Conservation (phyloP, 2,888 invertebrate species). For the Philaethria dido region DNA sequence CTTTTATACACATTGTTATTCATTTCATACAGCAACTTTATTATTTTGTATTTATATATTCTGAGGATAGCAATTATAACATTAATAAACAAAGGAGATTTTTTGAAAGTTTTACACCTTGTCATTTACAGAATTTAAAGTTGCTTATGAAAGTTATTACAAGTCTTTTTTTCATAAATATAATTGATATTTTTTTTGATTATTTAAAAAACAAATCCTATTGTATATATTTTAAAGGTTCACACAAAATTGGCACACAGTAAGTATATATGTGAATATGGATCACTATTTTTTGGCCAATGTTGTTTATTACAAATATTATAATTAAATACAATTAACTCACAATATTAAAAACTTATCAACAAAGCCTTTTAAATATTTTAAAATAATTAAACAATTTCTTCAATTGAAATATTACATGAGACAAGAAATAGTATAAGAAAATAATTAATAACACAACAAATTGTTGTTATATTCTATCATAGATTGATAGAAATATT, state of each 20-base stretch:
- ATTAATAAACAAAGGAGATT: neutral
- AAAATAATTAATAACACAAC: conserved; percentile 1
- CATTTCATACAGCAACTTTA: neutral
- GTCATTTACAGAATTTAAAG: neutral
- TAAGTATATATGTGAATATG: conserved; percentile 13
- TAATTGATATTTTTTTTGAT: neutral
- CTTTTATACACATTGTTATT: neutral
- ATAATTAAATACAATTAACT: too few relatives aligned
- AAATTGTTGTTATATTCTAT: conserved; percentile 10
- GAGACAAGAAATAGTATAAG: conserved; percentile 8
- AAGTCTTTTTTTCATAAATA: conserved; percentile 7
- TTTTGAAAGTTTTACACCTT: neutral
- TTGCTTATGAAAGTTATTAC: neutral
- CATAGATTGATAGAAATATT: too few relatives aligned
- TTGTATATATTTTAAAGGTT: conserved; percentile 3
- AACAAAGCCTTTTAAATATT: neutral
- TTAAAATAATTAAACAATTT: neutral
- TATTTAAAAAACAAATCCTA: conserved; percentile 8
- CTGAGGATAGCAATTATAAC: neutral
- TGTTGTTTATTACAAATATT: conserved; percentile 1
- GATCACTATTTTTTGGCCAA: conserved; percentile 21
- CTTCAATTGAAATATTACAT: neutral
- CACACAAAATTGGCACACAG: conserved; percentile 25
- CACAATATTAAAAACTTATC: neutral
- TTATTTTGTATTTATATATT: neutral